Percentiles rank a stretch among this genome's conserved stretches.
Evolutionary conservation across 2,888 invertebrate genomes (phyloP).

Genomic region (Caenorhabditis sp.): DNA sequence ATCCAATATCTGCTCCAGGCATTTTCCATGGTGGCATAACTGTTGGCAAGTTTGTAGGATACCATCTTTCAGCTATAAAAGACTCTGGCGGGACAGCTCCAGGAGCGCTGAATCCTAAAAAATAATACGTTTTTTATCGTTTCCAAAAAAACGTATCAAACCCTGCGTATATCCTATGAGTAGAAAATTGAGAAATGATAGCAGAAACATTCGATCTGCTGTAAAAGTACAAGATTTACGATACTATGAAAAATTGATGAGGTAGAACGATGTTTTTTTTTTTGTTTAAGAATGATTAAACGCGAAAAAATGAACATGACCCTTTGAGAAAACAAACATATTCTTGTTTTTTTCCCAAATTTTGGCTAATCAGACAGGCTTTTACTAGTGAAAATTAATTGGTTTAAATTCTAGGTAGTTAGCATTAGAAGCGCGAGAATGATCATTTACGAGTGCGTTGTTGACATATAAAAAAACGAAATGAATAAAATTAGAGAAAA

Average conservation of each 20-base stretch:
- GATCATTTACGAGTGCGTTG: not conserved
- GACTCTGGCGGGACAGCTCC: slow-evolving; percentile 43
- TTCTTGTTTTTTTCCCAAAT: not conserved
- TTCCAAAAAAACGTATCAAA: not conserved
- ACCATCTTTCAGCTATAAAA: slow-evolving; percentile 49
- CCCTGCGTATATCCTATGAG: not conserved
- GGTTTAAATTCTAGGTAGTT: not conserved
- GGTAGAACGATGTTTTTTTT: not conserved
- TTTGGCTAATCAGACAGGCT: not conserved
- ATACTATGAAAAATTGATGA: not conserved
- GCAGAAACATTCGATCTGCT: not conserved
- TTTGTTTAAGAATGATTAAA: not conserved
- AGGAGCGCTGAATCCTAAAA: slow-evolving; percentile 44
- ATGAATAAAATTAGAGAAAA: not conserved
- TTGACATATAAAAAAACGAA: not conserved
- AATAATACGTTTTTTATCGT: not conserved
- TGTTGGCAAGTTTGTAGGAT: slow-evolving; percentile 49
- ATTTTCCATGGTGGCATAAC: slow-evolving; percentile 51
- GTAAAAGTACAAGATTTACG: not conserved
- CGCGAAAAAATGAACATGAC: not conserved
- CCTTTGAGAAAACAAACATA: not conserved
- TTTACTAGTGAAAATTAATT: not conserved
- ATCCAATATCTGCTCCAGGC: slow-evolving; percentile 40
- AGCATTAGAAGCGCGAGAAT: not conserved
- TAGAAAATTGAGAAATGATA: not conserved